phyloP scores from a whole-genome alignment of 1,140 invertebrate species.

The Drosophila nannoptera region DNA sequence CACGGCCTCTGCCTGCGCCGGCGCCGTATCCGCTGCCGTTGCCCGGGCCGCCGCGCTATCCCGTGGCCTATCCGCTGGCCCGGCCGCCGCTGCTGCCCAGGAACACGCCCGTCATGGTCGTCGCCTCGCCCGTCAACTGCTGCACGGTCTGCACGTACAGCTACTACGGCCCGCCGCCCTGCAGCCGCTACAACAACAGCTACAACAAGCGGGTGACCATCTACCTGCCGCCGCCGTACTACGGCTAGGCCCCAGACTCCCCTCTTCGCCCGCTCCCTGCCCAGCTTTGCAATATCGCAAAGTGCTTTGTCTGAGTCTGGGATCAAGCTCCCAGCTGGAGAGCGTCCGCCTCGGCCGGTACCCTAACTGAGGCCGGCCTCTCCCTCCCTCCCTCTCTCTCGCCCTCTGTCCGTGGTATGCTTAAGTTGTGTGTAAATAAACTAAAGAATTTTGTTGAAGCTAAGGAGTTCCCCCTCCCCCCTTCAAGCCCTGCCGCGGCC shows the following conservation, averaged over 20 bases:
- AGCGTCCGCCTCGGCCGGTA: not conserved
- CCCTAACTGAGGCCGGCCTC: constrained; percentile 1
- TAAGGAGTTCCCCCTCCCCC: no score
- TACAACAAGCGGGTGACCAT: constrained; percentile 46
- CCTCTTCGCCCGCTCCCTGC: not conserved
- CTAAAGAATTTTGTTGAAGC: not conserved
- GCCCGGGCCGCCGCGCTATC: constrained; percentile 25
- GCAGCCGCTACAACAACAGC: constrained; percentile 46
- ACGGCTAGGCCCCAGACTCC: constrained; percentile 25
- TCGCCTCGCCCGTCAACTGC: constrained; percentile 64
- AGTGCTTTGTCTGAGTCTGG: constrained; percentile 37
- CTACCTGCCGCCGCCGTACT: constrained; percentile 65
- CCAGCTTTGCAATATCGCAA: constrained; percentile 41
- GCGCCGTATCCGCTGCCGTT: constrained; percentile 25
- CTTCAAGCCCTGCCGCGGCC: no score
- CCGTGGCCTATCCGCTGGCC: constrained; percentile 27
- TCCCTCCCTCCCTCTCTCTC: not conserved
- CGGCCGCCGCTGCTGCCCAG: constrained; percentile 17
- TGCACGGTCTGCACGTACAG: constrained; percentile 64
- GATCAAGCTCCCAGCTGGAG: constrained; percentile 44
- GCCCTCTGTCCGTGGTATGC: not conserved
- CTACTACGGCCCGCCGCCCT: constrained; percentile 74
- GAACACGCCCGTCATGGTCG: constrained; percentile 52
- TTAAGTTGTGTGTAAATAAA: constrained; percentile 4
- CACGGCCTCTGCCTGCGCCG: constrained; percentile 8